A percentile compares a stretch with the other conserved stretches of the same genome.
Evolutionary conservation across 2,888 invertebrate genomes (phyloP).

Genomic region (Schizotus pectinicornis): DNA sequence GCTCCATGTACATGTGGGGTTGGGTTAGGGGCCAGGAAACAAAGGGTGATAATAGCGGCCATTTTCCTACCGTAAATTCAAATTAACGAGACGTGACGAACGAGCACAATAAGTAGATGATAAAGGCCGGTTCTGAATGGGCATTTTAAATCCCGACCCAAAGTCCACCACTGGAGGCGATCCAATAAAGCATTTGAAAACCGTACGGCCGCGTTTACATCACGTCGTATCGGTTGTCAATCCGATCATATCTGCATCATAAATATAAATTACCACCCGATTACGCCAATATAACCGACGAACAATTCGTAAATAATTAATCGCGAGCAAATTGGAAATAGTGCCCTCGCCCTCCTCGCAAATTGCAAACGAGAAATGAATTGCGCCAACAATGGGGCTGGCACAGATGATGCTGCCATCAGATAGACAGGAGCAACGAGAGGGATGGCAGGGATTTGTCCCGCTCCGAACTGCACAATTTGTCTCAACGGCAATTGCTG

Average conservation of each 20-base stretch:
- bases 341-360: too few relatives aligned
- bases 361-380: too few relatives aligned
- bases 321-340: too few relatives aligned
- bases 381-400: too few relatives aligned
- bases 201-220: conserved; percentile 5
- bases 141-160: conserved; percentile 19
- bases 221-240: conserved; percentile 12
- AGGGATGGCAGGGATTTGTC: too few relatives aligned
- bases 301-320: too few relatives aligned
- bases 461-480: too few relatives aligned
- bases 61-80: conserved; percentile 20
- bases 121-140: conserved; percentile 20
- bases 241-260: conserved; percentile 10
- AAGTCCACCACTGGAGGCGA: conserved; percentile 2
- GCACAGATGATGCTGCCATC: too few relatives aligned
- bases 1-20: conserved; percentile 9
- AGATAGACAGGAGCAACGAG: too few relatives aligned
- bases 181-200: conserved; percentile 3
- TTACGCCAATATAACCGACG: conserved; percentile 3
- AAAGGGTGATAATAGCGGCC: conserved; percentile 19
- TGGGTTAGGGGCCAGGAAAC: conserved; percentile 8
- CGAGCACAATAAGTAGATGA: conserved; percentile 23
- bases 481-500: too few relatives aligned
- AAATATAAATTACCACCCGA: conserved; percentile 17
- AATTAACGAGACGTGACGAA: conserved; percentile 23